These are phyloP conservation scores for Acrobasis suavella DNA, from an alignment of 2,888 invertebrate genomes.

Conservation along the genomic window DNA sequence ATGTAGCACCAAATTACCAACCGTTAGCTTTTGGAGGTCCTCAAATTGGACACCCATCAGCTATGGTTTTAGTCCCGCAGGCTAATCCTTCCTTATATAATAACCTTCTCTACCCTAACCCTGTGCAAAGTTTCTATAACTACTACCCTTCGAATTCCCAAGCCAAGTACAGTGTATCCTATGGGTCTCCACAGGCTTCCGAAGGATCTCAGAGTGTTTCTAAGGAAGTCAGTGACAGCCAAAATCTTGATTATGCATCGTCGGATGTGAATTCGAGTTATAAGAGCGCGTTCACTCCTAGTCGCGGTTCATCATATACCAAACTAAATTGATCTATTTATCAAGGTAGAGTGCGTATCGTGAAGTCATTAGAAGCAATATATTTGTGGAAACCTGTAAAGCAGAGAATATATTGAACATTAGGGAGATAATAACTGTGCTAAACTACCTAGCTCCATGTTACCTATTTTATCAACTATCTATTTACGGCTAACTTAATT, in stretches of 20 bases:
- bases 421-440: no score
- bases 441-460: no score
- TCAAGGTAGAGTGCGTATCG: conserved; percentile 20
- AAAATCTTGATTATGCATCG: conserved; percentile 58
- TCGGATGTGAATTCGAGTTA: conserved; percentile 59
- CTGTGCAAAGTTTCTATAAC: conserved; percentile 63
- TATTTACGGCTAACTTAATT: no score
- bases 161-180: conserved; percentile 58
- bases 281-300: conserved; percentile 58
- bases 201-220: conserved; percentile 55
- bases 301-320: conserved; percentile 52
- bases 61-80: conserved; percentile 65
- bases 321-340: conserved; percentile 44
- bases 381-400: no score
- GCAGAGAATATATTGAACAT: no score
- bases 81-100: conserved; percentile 62
- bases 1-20: conserved; percentile 54
- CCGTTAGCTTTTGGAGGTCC: conserved; percentile 52
- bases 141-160: conserved; percentile 67
- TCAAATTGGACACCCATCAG: conserved; percentile 61
- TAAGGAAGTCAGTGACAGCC: conserved; percentile 69
- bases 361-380: neutral
- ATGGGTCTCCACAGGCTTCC: conserved; percentile 44
- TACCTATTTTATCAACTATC: no score
- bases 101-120: conserved; percentile 59